phyloP scores from a whole-genome alignment of 2,113 vertebrate genomes.

The Gasterosteus nipponicus region DNA sequence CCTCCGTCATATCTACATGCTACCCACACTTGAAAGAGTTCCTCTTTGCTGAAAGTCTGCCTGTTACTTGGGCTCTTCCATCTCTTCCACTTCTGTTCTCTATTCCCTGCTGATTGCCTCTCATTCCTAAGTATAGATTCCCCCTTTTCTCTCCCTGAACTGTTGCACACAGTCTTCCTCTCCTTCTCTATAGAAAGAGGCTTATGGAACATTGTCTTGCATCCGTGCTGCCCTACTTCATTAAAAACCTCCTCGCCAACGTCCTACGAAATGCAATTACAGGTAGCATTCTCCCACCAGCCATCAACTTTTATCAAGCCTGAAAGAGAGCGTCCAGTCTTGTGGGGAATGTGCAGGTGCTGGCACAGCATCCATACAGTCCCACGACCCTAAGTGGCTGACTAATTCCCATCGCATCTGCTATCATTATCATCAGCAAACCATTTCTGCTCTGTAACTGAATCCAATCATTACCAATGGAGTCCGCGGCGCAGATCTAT shows the following conservation, averaged over 20 bases:
- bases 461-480: conserved; percentile 75
- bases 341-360: conserved; percentile 56
- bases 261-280: conserved; percentile 65
- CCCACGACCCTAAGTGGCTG: conserved; percentile 58
- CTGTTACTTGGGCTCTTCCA: conserved; percentile 48
- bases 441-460: conserved; percentile 66
- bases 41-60: conserved; percentile 39
- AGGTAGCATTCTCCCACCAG: conserved; percentile 64
- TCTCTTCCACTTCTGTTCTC: conserved; percentile 33
- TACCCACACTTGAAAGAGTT: conserved; percentile 60
- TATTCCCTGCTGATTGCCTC: conserved; percentile 43
- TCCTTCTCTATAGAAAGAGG: conserved; percentile 16
- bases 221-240: conserved; percentile 42
- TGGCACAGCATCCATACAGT: conserved; percentile 49
- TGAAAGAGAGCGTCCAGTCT: conserved; percentile 29
- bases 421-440: conserved; percentile 72
- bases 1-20: conserved; percentile 48
- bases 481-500: conserved; percentile 58
- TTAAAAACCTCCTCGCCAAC: conserved; percentile 30
- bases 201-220: conserved; percentile 15
- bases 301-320: conserved; percentile 57
- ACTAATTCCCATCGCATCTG: conserved; percentile 71
- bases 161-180: conserved; percentile 8
- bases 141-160: conserved; percentile 33
- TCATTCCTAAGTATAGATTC: conserved; percentile 38